Base-by-base conservation (phyloP, 2,888 invertebrate species). In the Eupithecia subumbrata region DNA sequence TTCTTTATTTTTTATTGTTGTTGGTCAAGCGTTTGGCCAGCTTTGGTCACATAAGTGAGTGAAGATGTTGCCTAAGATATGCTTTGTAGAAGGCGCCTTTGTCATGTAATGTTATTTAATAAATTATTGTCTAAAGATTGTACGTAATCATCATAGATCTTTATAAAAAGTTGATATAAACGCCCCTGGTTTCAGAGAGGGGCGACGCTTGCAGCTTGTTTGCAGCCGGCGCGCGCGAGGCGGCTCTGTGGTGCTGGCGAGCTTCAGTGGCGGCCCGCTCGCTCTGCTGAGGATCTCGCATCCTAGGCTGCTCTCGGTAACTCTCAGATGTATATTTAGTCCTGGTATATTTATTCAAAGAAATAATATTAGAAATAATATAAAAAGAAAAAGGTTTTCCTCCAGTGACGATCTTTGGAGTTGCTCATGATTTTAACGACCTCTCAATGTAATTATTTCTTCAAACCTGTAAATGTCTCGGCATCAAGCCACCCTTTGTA, bases 261-360 rank as follows among this genome's bases (percentile, higher is more conserved):
- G n/a, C 43, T 92, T 92, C 77, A 79, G 84, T 2, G 91, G 90
- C 0, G 94, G 93, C 0, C 92, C 94, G 0, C 82, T 94, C 3
- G 85, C 91, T 0, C 76, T 95, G 18, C 84, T 94, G 2, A 88
- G 88, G 30, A 87, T 94, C 45, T 85, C 84, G 22, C 94, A 94
- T 75, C 92, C 93, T 1, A 83, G 87, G 0, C 75, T 94, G 7
- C 75, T 93, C 56, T 88, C 89, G 84, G 94, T 94, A 87, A 30
- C 5, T 25, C 30, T 60, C 22, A 34, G 5, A 48, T 48, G 18
- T 7, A n/a, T 48, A 48, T 48, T 45, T 45, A 48, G 7, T 16
- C 16, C 18, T 18, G 48, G 14, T 16, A 43, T 43, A 43, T 43
- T 14, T 43, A 0, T 43, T 40, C 2, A 40, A 43, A 14, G 43